These are phyloP conservation scores for Camponotus floridanus DNA, from an alignment of 1,140 invertebrate species.

Conservation along the genomic window DNA sequence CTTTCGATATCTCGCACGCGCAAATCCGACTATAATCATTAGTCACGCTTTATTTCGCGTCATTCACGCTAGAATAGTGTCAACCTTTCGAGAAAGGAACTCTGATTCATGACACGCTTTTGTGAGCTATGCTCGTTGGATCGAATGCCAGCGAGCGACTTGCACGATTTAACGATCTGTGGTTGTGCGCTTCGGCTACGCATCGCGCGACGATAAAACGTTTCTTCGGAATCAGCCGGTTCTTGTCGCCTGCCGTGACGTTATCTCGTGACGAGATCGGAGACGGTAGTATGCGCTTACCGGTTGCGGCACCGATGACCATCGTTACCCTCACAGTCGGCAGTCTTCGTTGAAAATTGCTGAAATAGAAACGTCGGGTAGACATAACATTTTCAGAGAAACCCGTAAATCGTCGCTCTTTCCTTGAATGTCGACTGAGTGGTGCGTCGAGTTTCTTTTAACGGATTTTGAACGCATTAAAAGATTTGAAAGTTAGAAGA, in stretches of 20 bases:
- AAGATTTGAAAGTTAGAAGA: background rate
- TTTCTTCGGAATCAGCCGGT: conserved; percentile 58
- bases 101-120: conserved; percentile 66
- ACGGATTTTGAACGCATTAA: background rate
- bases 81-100: conserved; percentile 65
- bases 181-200: conserved; percentile 50
- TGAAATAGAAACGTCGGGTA: conserved; percentile 50
- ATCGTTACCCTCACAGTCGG: conserved; percentile 11
- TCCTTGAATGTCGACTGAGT: background rate
- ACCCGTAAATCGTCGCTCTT: conserved; percentile 30
- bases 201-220: conserved; percentile 63
- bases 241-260: conserved; percentile 37
- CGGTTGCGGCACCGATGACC: background rate
- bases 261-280: conserved; percentile 38
- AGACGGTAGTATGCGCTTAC: conserved; percentile 35
- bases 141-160: conserved; percentile 35
- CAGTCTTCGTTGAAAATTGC: conserved; percentile 29
- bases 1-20: conserved; percentile 3
- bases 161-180: conserved; percentile 47
- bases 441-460: background rate
- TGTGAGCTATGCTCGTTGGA: conserved; percentile 66
- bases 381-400: conserved; percentile 35
- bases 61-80: conserved; percentile 66
- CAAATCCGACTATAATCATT: conserved; percentile 64
- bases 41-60: conserved; percentile 67